A percentile compares a stretch with the other conserved stretches of the same genome.
Evolutionary conservation across 1,140 invertebrate species (phyloP).

Genomic region (Sitodiplosis mosellana): DNA sequence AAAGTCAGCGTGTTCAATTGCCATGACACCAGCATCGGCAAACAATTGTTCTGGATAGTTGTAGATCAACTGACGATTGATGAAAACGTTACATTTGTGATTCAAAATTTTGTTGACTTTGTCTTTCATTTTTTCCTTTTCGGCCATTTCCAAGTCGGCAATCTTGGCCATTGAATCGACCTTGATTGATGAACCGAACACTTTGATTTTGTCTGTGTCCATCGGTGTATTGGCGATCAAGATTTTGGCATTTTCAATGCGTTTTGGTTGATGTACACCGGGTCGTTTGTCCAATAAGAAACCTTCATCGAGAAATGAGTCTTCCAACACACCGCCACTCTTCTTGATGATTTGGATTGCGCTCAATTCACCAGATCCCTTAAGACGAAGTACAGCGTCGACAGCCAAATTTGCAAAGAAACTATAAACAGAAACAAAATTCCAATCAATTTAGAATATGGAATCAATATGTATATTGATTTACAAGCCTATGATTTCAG

Average conservation of each 20-base stretch:
- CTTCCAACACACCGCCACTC: slow-evolving; percentile 72
- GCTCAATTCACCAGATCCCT: slow-evolving; percentile 86
- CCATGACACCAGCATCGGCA: slow-evolving; percentile 95
- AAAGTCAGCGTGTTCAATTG: slow-evolving; percentile 99
- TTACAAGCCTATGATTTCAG: slow-evolving; percentile 3
- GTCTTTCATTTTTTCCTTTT: slow-evolving; percentile 99
- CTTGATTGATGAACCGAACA: slow-evolving; percentile 95
- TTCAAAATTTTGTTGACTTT: slow-evolving; percentile 95
- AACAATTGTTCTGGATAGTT: slow-evolving; percentile 99
- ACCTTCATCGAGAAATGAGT: slow-evolving; percentile 96
- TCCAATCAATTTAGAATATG: no score
- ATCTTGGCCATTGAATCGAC: slow-evolving; percentile 98
- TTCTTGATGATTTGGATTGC: slow-evolving; percentile 98
- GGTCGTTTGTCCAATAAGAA: slow-evolving; percentile 95
- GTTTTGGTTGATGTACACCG: slow-evolving; percentile 73
- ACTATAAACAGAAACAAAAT: slow-evolving; percentile 15
- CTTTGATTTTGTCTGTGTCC: slow-evolving; percentile 99
- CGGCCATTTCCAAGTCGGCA: slow-evolving; percentile 91
- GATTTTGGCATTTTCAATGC: slow-evolving; percentile 84
- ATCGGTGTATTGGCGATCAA: slow-evolving; percentile 99
- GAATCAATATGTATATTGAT: no score
- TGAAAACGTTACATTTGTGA: slow-evolving; percentile 96
- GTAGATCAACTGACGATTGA: slow-evolving; percentile 98
- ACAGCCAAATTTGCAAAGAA: slow-evolving; percentile 91
- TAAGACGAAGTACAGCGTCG: slow-evolving; percentile 84